A percentile compares a stretch with the other conserved stretches of the same genome.
Evolutionary conservation across 2,113 vertebrate species (phyloP).

Genomic region (Callorhinus ursinus): DNA sequence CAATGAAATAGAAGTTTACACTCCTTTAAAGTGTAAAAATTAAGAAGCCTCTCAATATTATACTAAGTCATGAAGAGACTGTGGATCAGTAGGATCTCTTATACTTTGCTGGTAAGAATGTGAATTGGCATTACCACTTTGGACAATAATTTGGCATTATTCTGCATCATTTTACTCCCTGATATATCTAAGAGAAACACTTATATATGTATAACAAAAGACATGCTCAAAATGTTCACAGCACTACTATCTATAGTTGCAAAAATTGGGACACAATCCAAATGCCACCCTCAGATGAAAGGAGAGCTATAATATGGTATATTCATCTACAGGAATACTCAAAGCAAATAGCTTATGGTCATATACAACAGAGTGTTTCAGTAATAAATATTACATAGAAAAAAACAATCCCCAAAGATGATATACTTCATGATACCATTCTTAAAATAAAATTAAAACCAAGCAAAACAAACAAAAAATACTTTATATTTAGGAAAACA

Average conservation of each 20-base stretch:
- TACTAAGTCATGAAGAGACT: neutral
- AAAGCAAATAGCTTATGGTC: constrained; percentile 5
- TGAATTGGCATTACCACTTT: neutral
- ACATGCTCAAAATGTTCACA: neutral
- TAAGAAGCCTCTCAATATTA: neutral
- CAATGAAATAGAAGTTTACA: neutral
- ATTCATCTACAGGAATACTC: neutral
- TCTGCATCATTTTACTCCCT: neutral
- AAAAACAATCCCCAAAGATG: neutral
- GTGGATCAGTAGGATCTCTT: neutral
- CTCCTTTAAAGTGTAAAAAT: neutral
- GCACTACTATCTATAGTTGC: neutral
- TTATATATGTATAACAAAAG: neutral
- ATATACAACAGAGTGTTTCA: neutral
- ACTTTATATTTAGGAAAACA: neutral
- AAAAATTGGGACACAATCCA: neutral
- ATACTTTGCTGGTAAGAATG: neutral
- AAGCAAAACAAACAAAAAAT: neutral
- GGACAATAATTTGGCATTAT: constrained; percentile 3
- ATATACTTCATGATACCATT: neutral
- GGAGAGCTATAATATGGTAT: neutral
- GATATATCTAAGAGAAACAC: neutral
- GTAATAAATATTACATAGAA: neutral
- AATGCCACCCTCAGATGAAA: neutral
- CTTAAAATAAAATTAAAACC: constrained; percentile 10